These are phyloP conservation scores for Formica selysi DNA, from an alignment of 1,140 invertebrate species.

Conservation along the genomic window DNA sequence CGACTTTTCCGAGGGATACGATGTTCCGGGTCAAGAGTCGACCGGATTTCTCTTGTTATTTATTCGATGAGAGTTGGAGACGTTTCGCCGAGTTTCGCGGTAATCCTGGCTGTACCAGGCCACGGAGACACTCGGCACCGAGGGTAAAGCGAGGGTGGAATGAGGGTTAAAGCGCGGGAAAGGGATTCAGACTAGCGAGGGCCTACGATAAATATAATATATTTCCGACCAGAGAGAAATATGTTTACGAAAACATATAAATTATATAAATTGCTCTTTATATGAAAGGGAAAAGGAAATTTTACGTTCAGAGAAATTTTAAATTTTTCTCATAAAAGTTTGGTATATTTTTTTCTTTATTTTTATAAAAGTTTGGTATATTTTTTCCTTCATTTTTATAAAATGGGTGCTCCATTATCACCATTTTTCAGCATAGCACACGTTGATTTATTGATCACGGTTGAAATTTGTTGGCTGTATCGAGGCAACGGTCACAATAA, in stretches of 20 bases:
- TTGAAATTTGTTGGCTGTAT: no score
- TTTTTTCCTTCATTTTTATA: neutral
- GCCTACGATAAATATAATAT: constrained; percentile 53
- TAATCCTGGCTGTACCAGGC: constrained; percentile 59
- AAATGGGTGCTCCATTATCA: neutral
- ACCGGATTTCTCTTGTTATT: constrained; percentile 69
- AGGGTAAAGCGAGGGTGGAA: constrained; percentile 22
- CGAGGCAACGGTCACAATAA: no score
- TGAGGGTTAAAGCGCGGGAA: constrained; percentile 48
- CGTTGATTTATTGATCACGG: neutral
- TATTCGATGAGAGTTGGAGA: constrained; percentile 72
- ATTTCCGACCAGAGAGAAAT: constrained; percentile 47
- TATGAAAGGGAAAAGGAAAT: constrained; percentile 12
- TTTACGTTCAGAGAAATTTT: neutral
- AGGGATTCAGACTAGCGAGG: constrained; percentile 8
- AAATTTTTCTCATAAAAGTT: constrained; percentile 6
- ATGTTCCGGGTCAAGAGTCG: constrained; percentile 64
- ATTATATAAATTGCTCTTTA: constrained; percentile 22
- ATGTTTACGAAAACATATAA: constrained; percentile 39
- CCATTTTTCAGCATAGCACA: neutral
- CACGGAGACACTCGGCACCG: neutral
- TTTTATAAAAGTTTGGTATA: neutral
- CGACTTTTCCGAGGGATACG: constrained; percentile 37
- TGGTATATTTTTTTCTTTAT: neutral
- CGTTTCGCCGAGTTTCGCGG: constrained; percentile 65